Conservation (phyloP, 2,888 invertebrate genomes). For the Agriopis aurantiaria region DNA sequence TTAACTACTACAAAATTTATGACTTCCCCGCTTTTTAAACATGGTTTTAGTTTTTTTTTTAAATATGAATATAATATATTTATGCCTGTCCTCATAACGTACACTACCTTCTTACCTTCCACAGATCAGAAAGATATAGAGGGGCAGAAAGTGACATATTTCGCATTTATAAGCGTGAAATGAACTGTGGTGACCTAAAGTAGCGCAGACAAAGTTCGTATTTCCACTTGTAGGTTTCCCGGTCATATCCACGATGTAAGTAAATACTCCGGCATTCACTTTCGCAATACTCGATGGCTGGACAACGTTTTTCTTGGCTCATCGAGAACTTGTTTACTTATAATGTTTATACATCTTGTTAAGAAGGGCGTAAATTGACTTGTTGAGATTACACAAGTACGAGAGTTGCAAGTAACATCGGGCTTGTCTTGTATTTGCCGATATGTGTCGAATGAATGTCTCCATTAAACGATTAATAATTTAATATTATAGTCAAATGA, state of each 20-base stretch:
- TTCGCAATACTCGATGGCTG: slow-evolving; percentile 41
- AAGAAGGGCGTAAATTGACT: slow-evolving; percentile 35
- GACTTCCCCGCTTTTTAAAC: too few species aligned
- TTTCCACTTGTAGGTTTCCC: slow-evolving; percentile 17
- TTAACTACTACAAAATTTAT: too few species aligned
- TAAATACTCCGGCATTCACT: slow-evolving; percentile 28
- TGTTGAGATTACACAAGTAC: slow-evolving; percentile 34
- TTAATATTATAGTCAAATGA: slow-evolving; percentile 10
- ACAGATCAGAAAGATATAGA: too few species aligned
- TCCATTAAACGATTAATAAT: slow-evolving; percentile 14
- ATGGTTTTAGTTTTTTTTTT: too few species aligned
- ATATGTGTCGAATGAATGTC: slow-evolving; percentile 18
- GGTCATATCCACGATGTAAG: slow-evolving; percentile 22
- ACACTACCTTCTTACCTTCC: too few species aligned
- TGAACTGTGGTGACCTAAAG: too few species aligned
- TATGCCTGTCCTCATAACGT: too few species aligned
- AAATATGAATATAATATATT: too few species aligned
- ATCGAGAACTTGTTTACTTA: slow-evolving; percentile 38
- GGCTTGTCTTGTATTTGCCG: slow-evolving; percentile 24
- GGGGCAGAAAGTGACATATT: too few species aligned
- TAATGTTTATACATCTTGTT: slow-evolving; percentile 37
- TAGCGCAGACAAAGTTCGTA: neutral
- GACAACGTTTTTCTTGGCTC: slow-evolving; percentile 41
- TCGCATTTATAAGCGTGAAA: too few species aligned
- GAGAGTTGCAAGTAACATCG: slow-evolving; percentile 21